Evolutionary conservation across 1,140 invertebrate genomes (phyloP).

Genomic region (Physella acuta): DNA sequence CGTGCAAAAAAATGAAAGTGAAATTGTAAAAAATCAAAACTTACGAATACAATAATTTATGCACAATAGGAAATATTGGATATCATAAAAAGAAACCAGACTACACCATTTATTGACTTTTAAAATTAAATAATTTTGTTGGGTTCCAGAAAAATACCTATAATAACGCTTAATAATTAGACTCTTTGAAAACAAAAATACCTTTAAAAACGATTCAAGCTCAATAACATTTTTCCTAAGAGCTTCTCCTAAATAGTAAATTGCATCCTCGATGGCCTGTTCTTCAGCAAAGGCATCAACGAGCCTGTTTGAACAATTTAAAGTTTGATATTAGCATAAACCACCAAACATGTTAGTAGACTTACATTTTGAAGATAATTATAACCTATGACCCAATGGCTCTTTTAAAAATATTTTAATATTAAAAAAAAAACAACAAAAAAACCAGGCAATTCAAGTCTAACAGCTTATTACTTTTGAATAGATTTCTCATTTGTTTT

Average conservation of each 20-base stretch:
- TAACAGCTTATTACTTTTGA: no score
- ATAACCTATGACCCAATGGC: neutral
- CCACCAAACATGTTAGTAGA: neutral
- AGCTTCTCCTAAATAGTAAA: conserved; percentile 97
- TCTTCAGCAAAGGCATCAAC: conserved; percentile 96
- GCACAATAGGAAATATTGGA: neutral
- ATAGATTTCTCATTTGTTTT: no score
- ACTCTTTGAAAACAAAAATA: no score
- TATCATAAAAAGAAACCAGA: neutral
- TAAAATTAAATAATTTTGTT: no score
- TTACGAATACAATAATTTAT: neutral
- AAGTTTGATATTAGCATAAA: no score
- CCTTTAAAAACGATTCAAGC: conserved; percentile 91
- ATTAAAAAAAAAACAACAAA: neutral
- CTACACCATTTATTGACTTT: neutral
- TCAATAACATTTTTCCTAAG: conserved; percentile 89
- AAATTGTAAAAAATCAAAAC: neutral
- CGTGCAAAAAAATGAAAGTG: conserved; percentile 10
- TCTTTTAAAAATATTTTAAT: neutral
- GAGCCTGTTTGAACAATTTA: conserved; percentile 68
- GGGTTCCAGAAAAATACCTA: no score
- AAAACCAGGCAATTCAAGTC: no score
- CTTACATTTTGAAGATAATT: neutral
- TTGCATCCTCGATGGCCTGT: conserved; percentile 95
- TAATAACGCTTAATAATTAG: no score